Percentiles rank a stretch among this genome's conserved stretches.
These are phyloP conservation scores for Liolophura sinensis DNA, from an alignment of 1,140 invertebrate species.

Conservation along the genomic window DNA sequence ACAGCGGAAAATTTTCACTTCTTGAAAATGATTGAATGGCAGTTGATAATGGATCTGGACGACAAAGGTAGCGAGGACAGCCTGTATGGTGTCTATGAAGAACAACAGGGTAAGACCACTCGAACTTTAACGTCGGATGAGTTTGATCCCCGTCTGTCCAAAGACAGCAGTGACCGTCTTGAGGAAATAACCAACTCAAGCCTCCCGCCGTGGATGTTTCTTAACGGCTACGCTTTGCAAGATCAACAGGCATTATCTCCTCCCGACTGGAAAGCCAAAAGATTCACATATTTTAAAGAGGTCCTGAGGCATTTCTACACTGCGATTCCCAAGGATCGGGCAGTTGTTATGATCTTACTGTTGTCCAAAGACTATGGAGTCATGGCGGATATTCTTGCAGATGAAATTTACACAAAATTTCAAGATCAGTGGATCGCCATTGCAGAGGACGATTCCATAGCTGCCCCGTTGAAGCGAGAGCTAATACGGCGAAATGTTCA, in stretches of 20 bases:
- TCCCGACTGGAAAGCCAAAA: slow-evolving; percentile 25
- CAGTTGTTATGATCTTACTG: slow-evolving; percentile 26
- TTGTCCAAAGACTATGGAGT: slow-evolving; percentile 28
- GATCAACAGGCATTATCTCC: slow-evolving; percentile 6
- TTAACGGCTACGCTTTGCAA: slow-evolving; percentile 20
- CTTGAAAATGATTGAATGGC: slow-evolving; percentile 16
- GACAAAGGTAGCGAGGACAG: slow-evolving; percentile 10
- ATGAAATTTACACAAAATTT: slow-evolving; percentile 24
- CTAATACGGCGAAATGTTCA: slow-evolving; percentile 16
- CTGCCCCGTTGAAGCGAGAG: slow-evolving; percentile 17
- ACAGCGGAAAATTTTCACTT: slow-evolving; percentile 10
- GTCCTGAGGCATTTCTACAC: slow-evolving; percentile 22
- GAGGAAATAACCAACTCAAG: slow-evolving; percentile 8
- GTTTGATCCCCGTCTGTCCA: slow-evolving; percentile 20
- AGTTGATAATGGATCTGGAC: slow-evolving; percentile 24
- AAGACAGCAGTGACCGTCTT: slow-evolving; percentile 1
- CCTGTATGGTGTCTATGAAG: slow-evolving; percentile 13
- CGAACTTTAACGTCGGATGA: slow-evolving; percentile 23
- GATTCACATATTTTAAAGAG: slow-evolving; percentile 20
- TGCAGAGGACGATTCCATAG: slow-evolving; percentile 22
- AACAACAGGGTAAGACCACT: slow-evolving; percentile 6
- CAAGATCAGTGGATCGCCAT: slow-evolving; percentile 29
- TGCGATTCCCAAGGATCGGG: slow-evolving; percentile 24
- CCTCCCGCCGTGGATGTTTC: slow-evolving; percentile 21
- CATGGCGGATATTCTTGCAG: slow-evolving; percentile 21